Evolutionary conservation across 2,888 invertebrate genomes (phyloP).

Genomic region (Dryomyza anilis): DNA sequence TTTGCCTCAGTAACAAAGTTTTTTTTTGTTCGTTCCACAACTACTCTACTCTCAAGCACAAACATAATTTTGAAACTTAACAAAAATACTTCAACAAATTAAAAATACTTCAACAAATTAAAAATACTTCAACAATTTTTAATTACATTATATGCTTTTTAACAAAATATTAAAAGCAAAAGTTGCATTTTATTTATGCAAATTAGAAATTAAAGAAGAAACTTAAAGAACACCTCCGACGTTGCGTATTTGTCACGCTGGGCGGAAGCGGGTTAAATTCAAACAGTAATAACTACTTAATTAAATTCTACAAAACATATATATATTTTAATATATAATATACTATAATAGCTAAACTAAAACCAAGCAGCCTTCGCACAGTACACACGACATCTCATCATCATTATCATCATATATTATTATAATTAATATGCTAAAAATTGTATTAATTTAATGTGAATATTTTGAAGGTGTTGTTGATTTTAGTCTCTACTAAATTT

Average conservation of each 20-base stretch:
- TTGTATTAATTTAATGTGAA: not conserved
- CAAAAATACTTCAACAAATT: constrained; percentile 23
- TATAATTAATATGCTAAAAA: too few species aligned
- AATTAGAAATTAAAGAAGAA: constrained; percentile 5
- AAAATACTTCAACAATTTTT: constrained; percentile 25
- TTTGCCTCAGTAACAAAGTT: constrained; percentile 12
- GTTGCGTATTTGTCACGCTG: constrained; percentile 55
- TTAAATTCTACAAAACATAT: too few species aligned
- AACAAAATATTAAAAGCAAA: constrained; percentile 27
- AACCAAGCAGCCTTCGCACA: too few species aligned
- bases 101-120: constrained; percentile 35
- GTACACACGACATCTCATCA: too few species aligned
- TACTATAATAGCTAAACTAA: too few species aligned
- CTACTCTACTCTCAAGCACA: constrained; percentile 25
- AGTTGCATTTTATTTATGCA: constrained; percentile 4
- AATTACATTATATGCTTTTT: too few species aligned
- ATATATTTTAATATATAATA: too few species aligned
- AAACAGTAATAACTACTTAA: too few species aligned
- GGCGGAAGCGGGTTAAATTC: constrained; percentile 56
- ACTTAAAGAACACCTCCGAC: constrained; percentile 44
- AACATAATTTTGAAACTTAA: too few species aligned
- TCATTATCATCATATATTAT: too few species aligned
- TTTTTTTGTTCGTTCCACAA: constrained; percentile 2
- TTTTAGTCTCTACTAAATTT: too few species aligned
- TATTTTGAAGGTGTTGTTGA: too few species aligned